Conservation (phyloP, 2,797 vertebrate genomes). For the Garrulus glandarius region DNA sequence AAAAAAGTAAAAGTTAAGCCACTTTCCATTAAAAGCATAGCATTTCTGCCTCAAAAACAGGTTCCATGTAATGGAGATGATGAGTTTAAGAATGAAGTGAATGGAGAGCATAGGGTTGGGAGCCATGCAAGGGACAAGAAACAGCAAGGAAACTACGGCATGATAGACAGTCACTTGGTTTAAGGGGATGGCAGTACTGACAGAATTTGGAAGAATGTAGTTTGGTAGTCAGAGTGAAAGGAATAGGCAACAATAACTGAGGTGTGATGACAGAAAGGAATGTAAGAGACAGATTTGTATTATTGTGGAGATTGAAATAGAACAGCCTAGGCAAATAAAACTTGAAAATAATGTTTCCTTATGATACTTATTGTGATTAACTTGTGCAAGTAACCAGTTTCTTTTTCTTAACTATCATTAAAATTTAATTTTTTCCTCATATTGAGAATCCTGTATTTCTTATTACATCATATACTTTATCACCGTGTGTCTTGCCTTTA, state of each 20-base stretch:
- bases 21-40: neutral
- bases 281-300: rapidly evolving
- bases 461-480: neutral
- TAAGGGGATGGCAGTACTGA: neutral
- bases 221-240: neutral
- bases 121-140: neutral
- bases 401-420: neutral
- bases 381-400: neutral
- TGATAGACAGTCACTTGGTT: neutral
- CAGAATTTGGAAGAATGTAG: neutral
- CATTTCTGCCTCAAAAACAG: neutral
- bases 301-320: neutral
- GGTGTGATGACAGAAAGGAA: neutral
- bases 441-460: neutral
- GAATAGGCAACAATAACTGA: neutral
- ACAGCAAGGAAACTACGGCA: neutral
- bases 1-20: neutral
- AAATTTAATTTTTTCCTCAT: neutral
- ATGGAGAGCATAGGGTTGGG: neutral
- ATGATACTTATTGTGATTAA: neutral
- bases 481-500: neutral
- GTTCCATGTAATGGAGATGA: neutral
- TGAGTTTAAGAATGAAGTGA: neutral
- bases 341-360: neutral
- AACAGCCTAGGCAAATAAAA: neutral